These are phyloP conservation scores for Apotomis capreana DNA, from an alignment of 2,888 invertebrate genomes.

Conservation along the genomic window DNA sequence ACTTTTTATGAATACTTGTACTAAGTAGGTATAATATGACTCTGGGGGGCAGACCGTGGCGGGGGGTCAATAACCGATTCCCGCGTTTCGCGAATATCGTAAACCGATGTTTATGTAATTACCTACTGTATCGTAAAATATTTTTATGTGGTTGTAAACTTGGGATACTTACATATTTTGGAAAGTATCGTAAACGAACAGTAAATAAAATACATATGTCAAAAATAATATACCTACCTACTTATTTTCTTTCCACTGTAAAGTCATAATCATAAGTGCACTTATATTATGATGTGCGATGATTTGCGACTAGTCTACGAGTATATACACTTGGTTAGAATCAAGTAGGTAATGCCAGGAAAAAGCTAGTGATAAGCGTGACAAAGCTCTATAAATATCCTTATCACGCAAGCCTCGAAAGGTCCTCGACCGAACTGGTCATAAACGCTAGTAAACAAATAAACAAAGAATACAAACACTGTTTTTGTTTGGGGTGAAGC, in stretches of 20 bases:
- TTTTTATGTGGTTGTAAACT: constrained; percentile 14
- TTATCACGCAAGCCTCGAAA: constrained; percentile 32
- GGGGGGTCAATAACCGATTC: constrained; percentile 31
- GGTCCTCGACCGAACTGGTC: constrained; percentile 18
- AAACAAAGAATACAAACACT: background rate
- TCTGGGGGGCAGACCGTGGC: constrained; percentile 32
- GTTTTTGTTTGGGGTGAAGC: constrained; percentile 1
- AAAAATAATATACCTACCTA: background rate
- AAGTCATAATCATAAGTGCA: too few relatives aligned
- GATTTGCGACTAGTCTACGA: too few relatives aligned
- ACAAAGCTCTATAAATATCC: constrained; percentile 38
- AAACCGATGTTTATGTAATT: constrained; percentile 28
- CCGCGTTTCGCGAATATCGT: constrained; percentile 30
- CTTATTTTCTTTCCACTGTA: too few relatives aligned
- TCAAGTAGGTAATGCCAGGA: background rate
- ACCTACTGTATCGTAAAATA: constrained; percentile 12
- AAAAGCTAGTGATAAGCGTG: constrained; percentile 24
- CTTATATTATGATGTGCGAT: too few relatives aligned
- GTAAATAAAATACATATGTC: background rate
- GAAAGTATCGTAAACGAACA: constrained; percentile 9
- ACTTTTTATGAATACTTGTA: constrained; percentile 6
- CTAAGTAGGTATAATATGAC: constrained; percentile 26
- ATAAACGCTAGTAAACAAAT: constrained; percentile 8
- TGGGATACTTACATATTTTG: constrained; percentile 13
- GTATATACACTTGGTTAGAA: too few relatives aligned